Evolutionary conservation across 2,113 vertebrate species (phyloP).

Genomic region (Indicator maculatus): DNA sequence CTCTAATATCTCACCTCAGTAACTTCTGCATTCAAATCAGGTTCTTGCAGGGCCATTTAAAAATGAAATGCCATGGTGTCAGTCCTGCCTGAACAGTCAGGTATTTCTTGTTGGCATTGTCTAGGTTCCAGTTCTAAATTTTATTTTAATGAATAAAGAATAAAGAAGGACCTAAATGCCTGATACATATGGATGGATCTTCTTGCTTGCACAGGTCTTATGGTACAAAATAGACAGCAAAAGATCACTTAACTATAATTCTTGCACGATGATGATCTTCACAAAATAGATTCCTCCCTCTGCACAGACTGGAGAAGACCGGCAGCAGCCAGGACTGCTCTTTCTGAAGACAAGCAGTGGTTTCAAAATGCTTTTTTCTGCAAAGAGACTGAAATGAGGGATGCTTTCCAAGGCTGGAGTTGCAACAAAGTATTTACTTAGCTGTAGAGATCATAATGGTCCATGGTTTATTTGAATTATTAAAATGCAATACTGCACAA

Average conservation of each 20-base stretch:
- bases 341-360: not conserved
- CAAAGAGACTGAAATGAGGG: conserved; percentile 11
- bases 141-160: not conserved
- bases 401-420: conserved; percentile 10
- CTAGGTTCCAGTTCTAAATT: not conserved
- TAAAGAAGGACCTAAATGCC: not conserved
- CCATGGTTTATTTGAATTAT: conserved; percentile 66
- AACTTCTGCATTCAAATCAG: not conserved
- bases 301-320: not conserved
- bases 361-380: not conserved
- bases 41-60: not conserved
- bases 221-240: not conserved
- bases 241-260: not conserved
- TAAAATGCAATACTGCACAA: conserved; percentile 66
- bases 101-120: not conserved
- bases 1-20: not conserved
- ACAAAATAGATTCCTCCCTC: not conserved
- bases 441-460: conserved; percentile 30
- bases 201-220: not conserved
- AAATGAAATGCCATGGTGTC: not conserved
- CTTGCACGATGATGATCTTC: not conserved
- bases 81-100: not conserved
- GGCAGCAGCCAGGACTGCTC: not conserved
- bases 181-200: not conserved
- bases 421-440: conserved; percentile 45